phyloP scores from a whole-genome alignment of 1,140 invertebrate species.

The Maconellicoccus hirsutus region DNA sequence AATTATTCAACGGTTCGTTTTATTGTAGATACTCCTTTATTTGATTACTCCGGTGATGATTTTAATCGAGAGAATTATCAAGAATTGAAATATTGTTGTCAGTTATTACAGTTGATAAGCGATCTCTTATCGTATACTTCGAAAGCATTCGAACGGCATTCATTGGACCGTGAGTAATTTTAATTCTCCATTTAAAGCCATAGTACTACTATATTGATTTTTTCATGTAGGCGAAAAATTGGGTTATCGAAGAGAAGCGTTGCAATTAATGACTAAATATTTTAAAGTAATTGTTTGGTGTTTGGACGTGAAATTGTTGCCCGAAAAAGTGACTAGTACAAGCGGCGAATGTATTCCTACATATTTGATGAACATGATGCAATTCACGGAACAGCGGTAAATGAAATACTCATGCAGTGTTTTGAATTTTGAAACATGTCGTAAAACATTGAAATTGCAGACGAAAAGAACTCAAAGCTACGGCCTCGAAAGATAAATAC shows the following conservation, averaged over 20 bases:
- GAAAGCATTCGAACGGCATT: neutral
- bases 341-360: neutral
- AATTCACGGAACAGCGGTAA: slow-evolving; percentile 43
- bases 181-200: slow-evolving; percentile 30
- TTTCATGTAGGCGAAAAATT: slow-evolving; percentile 38
- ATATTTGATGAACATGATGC: slow-evolving; percentile 32
- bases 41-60: slow-evolving; percentile 49
- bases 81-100: slow-evolving; percentile 24
- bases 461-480: slow-evolving; percentile 31
- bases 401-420: too few species aligned
- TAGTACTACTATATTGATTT: neutral
- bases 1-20: slow-evolving; percentile 33
- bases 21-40: slow-evolving; percentile 43
- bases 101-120: neutral
- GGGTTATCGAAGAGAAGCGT: slow-evolving; percentile 44
- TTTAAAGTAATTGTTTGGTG: slow-evolving; percentile 73
- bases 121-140: neutral
- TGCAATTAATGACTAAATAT: slow-evolving; percentile 56
- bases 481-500: slow-evolving; percentile 31
- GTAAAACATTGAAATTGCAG: too few species aligned
- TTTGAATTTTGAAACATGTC: too few species aligned
- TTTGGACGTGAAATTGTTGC: slow-evolving; percentile 57
- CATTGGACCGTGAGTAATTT: slow-evolving; percentile 17
- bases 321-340: slow-evolving; percentile 33
- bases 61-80: slow-evolving; percentile 44